Percentiles rank a stretch among this genome's conserved stretches.
Conservation (phyloP, 2,113 vertebrate genomes). For the Elachura formosa region DNA sequence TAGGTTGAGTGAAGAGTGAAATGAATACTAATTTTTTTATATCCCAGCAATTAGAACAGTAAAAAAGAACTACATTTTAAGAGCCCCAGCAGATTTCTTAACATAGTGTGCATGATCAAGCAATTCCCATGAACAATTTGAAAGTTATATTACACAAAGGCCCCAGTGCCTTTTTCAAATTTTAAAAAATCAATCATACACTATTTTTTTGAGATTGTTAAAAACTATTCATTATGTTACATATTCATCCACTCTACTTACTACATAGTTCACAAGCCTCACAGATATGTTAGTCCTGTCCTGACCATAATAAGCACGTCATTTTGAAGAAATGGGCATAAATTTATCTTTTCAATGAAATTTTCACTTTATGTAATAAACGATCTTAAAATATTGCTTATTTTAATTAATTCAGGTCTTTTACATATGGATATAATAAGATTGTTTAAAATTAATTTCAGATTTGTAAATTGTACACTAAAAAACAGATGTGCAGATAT, state of each 20-base stretch:
- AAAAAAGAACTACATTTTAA: slow-evolving; percentile 25
- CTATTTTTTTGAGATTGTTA: neutral
- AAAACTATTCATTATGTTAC: neutral
- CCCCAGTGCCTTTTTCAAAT: neutral
- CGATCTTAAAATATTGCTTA: neutral
- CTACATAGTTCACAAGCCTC: neutral
- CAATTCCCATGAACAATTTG: neutral
- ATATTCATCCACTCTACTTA: neutral
- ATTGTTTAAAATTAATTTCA: neutral
- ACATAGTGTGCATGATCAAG: neutral
- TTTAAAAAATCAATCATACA: neutral
- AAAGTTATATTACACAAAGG: neutral
- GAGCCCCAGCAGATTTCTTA: slow-evolving; percentile 21
- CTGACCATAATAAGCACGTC: neutral
- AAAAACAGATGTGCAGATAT: too few species aligned
- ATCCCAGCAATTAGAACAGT: slow-evolving; percentile 5
- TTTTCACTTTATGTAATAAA: neutral
- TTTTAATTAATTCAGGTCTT: neutral
- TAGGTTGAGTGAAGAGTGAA: neutral
- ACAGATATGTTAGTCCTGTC: neutral
- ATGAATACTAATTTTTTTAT: slow-evolving; percentile 30
- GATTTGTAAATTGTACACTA: neutral
- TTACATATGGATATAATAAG: neutral
- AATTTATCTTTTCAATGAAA: neutral
- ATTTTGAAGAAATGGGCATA: neutral